These are phyloP conservation scores for Pinctada fucata DNA, from an alignment of 2,888 invertebrate genomes.

Conservation along the genomic window DNA sequence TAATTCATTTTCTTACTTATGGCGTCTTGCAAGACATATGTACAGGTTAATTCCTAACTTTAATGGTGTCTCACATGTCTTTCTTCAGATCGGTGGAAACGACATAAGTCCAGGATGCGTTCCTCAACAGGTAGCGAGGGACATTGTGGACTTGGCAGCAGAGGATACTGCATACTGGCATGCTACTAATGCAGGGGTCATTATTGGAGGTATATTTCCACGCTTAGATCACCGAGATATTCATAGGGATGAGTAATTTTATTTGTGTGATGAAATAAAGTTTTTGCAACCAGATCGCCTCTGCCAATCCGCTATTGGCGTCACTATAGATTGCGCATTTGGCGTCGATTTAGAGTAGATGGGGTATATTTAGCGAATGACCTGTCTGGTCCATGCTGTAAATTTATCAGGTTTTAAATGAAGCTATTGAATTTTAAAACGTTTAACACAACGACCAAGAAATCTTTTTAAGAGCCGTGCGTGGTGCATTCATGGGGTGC, in stretches of 20 bases:
- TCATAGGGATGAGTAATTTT: no score
- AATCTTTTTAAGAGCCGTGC: background rate
- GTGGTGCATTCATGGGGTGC: background rate
- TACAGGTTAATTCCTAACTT: no score
- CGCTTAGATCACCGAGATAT: background rate
- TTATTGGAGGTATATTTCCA: conserved; percentile 1
- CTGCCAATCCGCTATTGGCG: background rate
- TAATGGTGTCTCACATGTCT: no score
- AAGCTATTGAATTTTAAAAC: no score
- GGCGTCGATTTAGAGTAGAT: background rate
- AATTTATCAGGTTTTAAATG: no score
- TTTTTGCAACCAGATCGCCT: background rate
- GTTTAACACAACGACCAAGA: background rate
- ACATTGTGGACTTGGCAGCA: background rate
- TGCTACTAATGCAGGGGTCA: background rate
- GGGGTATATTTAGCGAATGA: background rate
- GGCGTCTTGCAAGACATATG: no score
- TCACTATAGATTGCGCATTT: background rate
- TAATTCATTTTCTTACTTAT: no score
- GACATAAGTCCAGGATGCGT: background rate
- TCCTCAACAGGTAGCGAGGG: background rate
- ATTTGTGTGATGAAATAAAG: background rate
- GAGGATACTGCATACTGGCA: background rate
- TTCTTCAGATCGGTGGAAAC: background rate
- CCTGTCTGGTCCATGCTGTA: background rate